phyloP scores from a whole-genome alignment of 2,888 invertebrate species.

The Neocrepidodera transversa region DNA sequence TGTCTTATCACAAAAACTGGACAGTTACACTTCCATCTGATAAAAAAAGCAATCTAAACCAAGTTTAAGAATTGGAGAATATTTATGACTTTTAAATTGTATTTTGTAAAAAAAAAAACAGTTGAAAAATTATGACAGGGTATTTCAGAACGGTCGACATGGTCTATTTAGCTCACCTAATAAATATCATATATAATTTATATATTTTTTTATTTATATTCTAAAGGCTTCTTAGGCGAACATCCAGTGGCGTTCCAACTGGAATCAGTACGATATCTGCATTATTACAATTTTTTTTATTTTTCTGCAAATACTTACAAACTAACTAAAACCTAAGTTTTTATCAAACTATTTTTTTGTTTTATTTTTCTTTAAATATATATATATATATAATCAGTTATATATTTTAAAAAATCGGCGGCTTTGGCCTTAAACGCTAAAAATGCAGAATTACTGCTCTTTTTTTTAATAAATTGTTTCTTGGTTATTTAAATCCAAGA shows the following conservation, averaged over 20 bases:
- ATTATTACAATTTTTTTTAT: conserved; percentile 49
- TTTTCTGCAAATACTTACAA: conserved; percentile 55
- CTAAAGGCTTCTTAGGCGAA: conserved; percentile 61
- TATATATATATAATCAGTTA: conserved; percentile 45
- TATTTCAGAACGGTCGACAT: conserved; percentile 2
- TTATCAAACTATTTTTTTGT: conserved; percentile 46
- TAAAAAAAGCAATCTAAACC: too few species aligned
- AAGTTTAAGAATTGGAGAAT: too few species aligned
- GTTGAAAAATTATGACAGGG: too few species aligned
- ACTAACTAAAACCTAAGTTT: conserved; percentile 54
- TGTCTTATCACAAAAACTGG: too few species aligned
- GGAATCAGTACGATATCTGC: conserved; percentile 57
- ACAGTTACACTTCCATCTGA: too few species aligned
- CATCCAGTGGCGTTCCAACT: conserved; percentile 55
- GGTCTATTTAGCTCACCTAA: conserved; percentile 16
- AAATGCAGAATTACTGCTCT: conserved; percentile 42
- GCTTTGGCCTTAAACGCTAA: conserved; percentile 55
- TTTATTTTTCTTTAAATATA: too few species aligned
- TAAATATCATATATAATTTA: conserved; percentile 33
- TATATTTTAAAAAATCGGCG: conserved; percentile 56
- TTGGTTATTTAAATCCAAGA: conserved; percentile 42
- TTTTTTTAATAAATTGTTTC: conserved; percentile 30
- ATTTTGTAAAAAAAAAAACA: too few species aligned
- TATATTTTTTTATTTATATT: conserved; percentile 47
- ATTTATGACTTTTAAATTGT: too few species aligned